phyloP scores from a whole-genome alignment of 2,888 invertebrate genomes.

The Eupsilia transversa region DNA sequence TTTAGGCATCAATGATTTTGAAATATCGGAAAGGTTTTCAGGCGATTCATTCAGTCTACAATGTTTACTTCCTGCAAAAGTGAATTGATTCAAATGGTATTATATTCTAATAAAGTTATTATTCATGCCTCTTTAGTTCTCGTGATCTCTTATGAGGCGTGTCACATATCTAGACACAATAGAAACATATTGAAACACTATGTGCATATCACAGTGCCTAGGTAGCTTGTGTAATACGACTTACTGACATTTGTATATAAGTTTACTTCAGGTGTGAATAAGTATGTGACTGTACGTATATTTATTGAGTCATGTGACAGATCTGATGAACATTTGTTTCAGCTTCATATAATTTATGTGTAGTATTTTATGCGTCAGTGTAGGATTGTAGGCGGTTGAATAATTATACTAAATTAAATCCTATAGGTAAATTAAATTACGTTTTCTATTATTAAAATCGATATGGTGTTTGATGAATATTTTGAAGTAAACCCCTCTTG shows the following conservation, averaged over 20 bases:
- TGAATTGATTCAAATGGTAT: slow-evolving; percentile 5
- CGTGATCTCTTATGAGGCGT: slow-evolving; percentile 78
- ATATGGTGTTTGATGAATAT: background rate
- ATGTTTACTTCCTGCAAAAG: background rate
- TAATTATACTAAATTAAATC: background rate
- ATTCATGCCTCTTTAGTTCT: slow-evolving; percentile 76
- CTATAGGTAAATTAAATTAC: too few species aligned
- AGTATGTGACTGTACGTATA: slow-evolving; percentile 28
- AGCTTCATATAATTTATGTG: slow-evolving; percentile 27
- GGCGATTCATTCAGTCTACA: background rate
- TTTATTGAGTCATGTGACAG: slow-evolving; percentile 44
- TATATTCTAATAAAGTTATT: slow-evolving; percentile 66
- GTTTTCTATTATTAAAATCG: background rate
- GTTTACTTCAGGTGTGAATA: slow-evolving; percentile 55
- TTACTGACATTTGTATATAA: slow-evolving; percentile 29
- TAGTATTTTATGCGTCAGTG: slow-evolving; percentile 4
- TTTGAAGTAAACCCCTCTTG: background rate
- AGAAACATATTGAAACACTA: slow-evolving; percentile 48
- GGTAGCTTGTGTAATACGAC: slow-evolving; percentile 11
- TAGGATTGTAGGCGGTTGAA: slow-evolving; percentile 13
- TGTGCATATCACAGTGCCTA: slow-evolving; percentile 36
- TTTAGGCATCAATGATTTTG: background rate
- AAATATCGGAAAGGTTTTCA: background rate
- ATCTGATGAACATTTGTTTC: slow-evolving; percentile 33
- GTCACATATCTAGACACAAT: slow-evolving; percentile 73